Evolutionary conservation across 2,113 vertebrate species (phyloP), one percentile per base, ranked within the genome.

Genomic region (Corvus hawaiiensis): DNA sequence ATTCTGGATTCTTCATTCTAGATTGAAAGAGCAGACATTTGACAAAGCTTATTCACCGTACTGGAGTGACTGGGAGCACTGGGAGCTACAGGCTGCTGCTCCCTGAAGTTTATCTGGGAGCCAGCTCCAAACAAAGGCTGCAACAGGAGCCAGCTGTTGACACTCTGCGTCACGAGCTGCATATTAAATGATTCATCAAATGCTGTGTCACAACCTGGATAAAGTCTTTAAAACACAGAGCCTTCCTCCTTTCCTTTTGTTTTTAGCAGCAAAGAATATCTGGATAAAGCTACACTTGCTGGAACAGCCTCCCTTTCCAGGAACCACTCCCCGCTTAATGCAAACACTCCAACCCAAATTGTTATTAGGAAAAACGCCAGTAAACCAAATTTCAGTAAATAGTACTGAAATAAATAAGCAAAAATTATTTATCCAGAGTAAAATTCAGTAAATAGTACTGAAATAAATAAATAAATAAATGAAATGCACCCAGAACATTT

Each of bases 111-210:
- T 41, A 3, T 51, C 74, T 2, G 76, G 52, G 90, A 28, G 24
- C 5, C 17, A 87, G 89, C 78, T 74, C 76, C 86, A 52, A 94
- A 93, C 93, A 94, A 96, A 94, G 94, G 39, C 93, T 10, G 87
- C 87, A 94, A 91, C 93, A 90, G 82, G 93, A 96, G 91, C 89
- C 72, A 52, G 77, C 84, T 94, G 94, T 96, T 93, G 94, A 87
- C 91, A 77, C 75, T 94, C 56, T 2, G 81, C 59, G 12, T 62
- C 92, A 89, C 15, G 39, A 74, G 91, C n/a, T 27, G 79, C 87
- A 95, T 93, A 79, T 93, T 93, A 96, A 97, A 96, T 90, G 91
- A 94, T 95, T 94, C 94, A 96, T 94, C 91, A 96, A 89, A 93
- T 90, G 90, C 91, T 92, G 73, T 93, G 89, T 94, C 95, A 96